Evolutionary conservation across 2,113 vertebrate species (phyloP).

Genomic region (Isurus oxyrinchus): DNA sequence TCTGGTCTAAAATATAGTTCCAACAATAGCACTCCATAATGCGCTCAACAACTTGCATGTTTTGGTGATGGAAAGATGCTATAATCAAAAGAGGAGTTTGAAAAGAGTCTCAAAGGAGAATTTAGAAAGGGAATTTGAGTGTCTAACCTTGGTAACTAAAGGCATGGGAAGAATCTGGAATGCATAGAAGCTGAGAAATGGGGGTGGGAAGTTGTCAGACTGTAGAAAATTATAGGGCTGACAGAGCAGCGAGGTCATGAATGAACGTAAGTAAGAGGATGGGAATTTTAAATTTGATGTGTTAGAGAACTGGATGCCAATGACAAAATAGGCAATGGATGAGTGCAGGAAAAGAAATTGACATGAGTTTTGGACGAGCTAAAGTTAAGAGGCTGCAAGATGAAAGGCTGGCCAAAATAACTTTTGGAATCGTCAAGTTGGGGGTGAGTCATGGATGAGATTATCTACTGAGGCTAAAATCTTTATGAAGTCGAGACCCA

Average conservation of each 20-base stretch:
- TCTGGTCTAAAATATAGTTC: neutral
- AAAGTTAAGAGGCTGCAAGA: neutral
- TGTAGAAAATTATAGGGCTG: neutral
- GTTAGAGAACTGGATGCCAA: neutral
- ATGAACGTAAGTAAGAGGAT: neutral
- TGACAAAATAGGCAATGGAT: neutral
- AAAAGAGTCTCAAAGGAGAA: neutral
- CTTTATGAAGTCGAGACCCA: neutral
- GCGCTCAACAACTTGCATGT: neutral
- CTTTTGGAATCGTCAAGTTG: neutral
- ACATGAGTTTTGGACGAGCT: neutral
- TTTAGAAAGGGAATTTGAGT: neutral
- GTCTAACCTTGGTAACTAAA: neutral
- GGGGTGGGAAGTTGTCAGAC: neutral
- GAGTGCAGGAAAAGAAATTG: neutral
- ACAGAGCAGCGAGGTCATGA: neutral
- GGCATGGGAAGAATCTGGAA: neutral
- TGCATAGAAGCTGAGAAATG: neutral
- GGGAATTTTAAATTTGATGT: neutral
- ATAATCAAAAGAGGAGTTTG: neutral
- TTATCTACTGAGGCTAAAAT: neutral
- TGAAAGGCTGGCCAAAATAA: neutral
- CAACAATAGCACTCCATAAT: neutral
- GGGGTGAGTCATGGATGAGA: neutral
- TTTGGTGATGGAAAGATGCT: too few species aligned